Evolutionary conservation across 2,888 invertebrate genomes (phyloP).

Genomic region (Adelognathus sp.): DNA sequence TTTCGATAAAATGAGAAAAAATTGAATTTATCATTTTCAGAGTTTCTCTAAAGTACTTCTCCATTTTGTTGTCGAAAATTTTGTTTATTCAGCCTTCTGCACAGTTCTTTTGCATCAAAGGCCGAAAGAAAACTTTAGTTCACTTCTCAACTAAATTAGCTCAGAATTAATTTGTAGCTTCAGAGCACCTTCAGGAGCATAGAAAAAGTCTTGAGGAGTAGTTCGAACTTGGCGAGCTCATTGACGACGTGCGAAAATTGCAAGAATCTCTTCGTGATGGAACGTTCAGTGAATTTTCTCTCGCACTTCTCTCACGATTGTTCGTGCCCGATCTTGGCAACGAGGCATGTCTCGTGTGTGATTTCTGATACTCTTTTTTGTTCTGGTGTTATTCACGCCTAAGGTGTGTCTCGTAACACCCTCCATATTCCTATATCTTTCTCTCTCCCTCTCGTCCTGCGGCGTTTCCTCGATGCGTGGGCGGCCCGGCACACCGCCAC

Average conservation of each 20-base stretch:
- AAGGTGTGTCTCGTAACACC: slow-evolving; percentile 50
- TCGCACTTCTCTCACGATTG: slow-evolving; percentile 23
- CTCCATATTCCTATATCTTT: slow-evolving; percentile 35
- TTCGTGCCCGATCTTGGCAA: neutral
- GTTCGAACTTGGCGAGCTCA: neutral
- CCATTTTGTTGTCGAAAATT: too few relatives aligned
- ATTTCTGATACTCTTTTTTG: slow-evolving; percentile 32
- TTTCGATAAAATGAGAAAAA: neutral
- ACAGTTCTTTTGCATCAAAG: neutral
- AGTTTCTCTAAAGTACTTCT: too few relatives aligned
- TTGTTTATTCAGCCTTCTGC: neutral
- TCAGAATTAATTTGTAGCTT: neutral
- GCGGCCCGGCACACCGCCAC: slow-evolving; percentile 44
- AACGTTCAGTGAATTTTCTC: neutral
- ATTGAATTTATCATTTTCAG: too few relatives aligned
- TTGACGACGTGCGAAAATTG: neutral
- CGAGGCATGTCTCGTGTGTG: neutral
- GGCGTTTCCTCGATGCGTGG: slow-evolving; percentile 57
- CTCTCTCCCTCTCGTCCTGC: slow-evolving; percentile 16
- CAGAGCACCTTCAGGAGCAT: neutral
- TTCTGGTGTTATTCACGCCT: slow-evolving; percentile 32
- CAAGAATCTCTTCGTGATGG: neutral
- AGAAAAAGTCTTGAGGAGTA: neutral
- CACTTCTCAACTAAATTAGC: too few relatives aligned
- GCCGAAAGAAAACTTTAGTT: neutral